These are phyloP conservation scores for Tholera decimalis DNA, from an alignment of 2,888 invertebrate species.

Conservation along the genomic window DNA sequence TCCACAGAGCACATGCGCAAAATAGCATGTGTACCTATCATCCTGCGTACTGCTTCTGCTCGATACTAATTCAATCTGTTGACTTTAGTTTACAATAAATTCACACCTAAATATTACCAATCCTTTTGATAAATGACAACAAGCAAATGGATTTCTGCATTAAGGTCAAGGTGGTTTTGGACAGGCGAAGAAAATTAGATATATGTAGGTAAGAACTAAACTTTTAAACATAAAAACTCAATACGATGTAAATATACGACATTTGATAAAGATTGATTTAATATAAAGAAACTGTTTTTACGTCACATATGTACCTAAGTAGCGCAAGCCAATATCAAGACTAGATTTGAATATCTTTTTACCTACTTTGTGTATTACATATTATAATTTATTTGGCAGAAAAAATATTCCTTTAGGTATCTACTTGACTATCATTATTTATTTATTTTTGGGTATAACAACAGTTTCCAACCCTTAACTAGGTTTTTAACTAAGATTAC, in stretches of 20 bases:
- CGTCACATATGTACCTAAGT: too few species aligned
- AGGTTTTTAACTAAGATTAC: too few species aligned
- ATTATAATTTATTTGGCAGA: constrained; percentile 24
- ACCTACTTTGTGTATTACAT: constrained; percentile 24
- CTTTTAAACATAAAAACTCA: constrained; percentile 11
- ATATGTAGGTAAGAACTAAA: constrained; percentile 11
- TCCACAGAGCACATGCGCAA: constrained; percentile 42
- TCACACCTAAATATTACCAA: constrained; percentile 28
- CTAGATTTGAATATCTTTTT: constrained; percentile 34
- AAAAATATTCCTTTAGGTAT: too few species aligned
- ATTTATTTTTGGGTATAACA: too few species aligned
- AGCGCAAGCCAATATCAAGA: constrained; percentile 19
- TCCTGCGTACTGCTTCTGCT: constrained; percentile 38
- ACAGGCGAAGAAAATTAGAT: constrained; percentile 37
- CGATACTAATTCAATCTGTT: constrained; percentile 53
- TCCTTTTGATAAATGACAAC: constrained; percentile 31
- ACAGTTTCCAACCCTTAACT: too few species aligned
- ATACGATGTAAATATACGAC: constrained; percentile 23
- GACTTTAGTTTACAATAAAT: constrained; percentile 30
- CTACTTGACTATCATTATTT: too few species aligned
- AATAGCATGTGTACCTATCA: constrained; percentile 61
- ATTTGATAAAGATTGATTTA: constrained; percentile 33
- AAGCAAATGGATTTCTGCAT: constrained; percentile 22
- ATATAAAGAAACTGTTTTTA: constrained; percentile 14
- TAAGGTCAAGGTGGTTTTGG: constrained; percentile 38